Evolutionary conservation across 2,888 invertebrate species (phyloP).

Genomic region (Myopa testacea): DNA sequence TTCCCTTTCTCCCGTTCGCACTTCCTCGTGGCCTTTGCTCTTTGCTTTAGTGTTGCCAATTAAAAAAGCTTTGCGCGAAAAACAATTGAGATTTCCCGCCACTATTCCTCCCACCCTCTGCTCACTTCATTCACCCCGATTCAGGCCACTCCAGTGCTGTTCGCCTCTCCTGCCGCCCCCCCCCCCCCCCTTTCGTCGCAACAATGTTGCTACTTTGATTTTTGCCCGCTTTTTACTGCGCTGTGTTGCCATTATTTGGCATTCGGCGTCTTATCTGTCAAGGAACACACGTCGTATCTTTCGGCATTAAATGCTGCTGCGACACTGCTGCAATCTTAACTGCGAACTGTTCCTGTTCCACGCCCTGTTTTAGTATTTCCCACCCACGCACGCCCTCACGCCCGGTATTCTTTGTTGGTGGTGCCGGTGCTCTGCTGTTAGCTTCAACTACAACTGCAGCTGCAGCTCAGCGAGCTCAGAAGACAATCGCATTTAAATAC

Average conservation of each 20-base stretch:
- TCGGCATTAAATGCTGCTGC: conserved; percentile 43
- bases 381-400: neutral
- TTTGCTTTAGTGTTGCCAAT: neutral
- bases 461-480: neutral
- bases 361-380: neutral
- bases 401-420: conserved; percentile 17
- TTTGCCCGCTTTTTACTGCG: neutral
- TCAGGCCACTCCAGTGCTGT: neutral
- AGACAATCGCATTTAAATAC: conserved; percentile 45
- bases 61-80: conserved; percentile 10
- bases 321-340: conserved; percentile 20
- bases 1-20: neutral
- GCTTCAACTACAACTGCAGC: neutral
- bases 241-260: conserved; percentile 38
- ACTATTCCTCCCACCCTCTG: neutral
- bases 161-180: no score
- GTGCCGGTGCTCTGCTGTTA: conserved; percentile 7
- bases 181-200: neutral
- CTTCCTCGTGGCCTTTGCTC: neutral
- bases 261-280: conserved; percentile 59
- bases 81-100: conserved; percentile 14
- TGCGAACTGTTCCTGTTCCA: neutral
- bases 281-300: conserved; percentile 59
- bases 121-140: neutral
- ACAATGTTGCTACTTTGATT: conserved; percentile 21